phyloP scores from a whole-genome alignment of 2,797 vertebrate genomes.

The Channallabes apus region DNA sequence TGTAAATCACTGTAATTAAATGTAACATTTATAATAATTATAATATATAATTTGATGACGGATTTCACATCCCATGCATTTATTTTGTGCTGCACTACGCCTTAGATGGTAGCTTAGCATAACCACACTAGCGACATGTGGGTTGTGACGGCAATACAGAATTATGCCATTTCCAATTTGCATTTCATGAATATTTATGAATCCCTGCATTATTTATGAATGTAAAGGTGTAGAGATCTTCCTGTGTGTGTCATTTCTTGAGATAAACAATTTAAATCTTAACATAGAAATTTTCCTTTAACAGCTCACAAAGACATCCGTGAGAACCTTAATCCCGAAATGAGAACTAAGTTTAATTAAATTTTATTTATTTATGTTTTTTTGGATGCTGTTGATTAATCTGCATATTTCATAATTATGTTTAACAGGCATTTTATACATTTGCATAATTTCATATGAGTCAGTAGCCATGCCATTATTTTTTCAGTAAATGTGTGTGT shows the following conservation, averaged over 20 bases:
- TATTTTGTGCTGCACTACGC: not conserved
- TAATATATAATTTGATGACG: not conserved
- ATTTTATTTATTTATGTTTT: not conserved
- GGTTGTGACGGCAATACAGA: not conserved
- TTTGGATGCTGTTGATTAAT: not conserved
- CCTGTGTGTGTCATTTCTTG: not conserved
- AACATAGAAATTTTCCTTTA: not conserved
- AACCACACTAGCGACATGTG: not conserved
- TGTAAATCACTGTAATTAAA: not conserved
- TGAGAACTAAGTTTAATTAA: not conserved
- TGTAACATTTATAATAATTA: not conserved
- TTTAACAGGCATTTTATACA: not conserved
- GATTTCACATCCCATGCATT: not conserved
- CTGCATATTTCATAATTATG: constrained; percentile 1
- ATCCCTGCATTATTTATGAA: not conserved
- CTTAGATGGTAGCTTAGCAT: not conserved
- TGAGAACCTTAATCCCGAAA: not conserved
- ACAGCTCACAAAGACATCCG: not conserved
- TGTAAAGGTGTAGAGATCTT: not conserved
- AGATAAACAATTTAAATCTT: not conserved
- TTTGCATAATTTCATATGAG: constrained; percentile 8
- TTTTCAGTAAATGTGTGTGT: not conserved
- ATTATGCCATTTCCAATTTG: not conserved
- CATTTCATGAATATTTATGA: constrained; percentile 8
- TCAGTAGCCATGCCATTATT: not conserved